These are phyloP conservation scores for Erithacus rubecula DNA, from an alignment of 2,797 vertebrate genomes.

Conservation along the genomic window DNA sequence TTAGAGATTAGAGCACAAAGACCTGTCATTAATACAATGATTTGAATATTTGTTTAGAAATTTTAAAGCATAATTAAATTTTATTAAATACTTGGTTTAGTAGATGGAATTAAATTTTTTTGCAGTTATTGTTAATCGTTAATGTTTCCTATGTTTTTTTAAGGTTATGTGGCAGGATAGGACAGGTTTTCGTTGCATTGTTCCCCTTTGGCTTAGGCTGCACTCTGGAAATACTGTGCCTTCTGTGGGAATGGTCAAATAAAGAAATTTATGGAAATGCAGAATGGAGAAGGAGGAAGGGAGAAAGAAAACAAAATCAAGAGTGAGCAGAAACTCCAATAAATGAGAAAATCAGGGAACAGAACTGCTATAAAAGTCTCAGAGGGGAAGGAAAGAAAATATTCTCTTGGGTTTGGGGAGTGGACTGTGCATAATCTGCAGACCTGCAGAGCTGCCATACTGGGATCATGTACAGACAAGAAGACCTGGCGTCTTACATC, in stretches of 20 bases:
- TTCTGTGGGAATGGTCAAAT: neutral
- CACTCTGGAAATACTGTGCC: neutral
- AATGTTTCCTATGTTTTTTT: neutral
- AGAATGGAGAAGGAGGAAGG: neutral
- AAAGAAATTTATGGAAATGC: neutral
- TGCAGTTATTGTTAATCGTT: neutral
- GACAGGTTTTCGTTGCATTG: neutral
- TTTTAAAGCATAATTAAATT: neutral
- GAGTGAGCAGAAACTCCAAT: neutral
- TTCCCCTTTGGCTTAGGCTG: neutral
- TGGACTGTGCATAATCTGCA: neutral
- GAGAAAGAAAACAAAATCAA: neutral
- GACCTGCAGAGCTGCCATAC: neutral
- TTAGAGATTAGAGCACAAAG: neutral
- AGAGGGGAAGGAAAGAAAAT: neutral
- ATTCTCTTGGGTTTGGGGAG: neutral
- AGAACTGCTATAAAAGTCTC: neutral
- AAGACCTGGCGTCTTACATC: accelerated
- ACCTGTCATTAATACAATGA: neutral
- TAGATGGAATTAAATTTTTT: neutral
- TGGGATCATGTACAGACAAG: accelerated
- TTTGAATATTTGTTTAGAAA: neutral
- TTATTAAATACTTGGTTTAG: neutral
- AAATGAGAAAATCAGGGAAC: neutral
- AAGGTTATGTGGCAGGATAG: neutral